Conservation (phyloP, 2,797 vertebrate genomes). For the Peromyscus melanophrys region DNA sequence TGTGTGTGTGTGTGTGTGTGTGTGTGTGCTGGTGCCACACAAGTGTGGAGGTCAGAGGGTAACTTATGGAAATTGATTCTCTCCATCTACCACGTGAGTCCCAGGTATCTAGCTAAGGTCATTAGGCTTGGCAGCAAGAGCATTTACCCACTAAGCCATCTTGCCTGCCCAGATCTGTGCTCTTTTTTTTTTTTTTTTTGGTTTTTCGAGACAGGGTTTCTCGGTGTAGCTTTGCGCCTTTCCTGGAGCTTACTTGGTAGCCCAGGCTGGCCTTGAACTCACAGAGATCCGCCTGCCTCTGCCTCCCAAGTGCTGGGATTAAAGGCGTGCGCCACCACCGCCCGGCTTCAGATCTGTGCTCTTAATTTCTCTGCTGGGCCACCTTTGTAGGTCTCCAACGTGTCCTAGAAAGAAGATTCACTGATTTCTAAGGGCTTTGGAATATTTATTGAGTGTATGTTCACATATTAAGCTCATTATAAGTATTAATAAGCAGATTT, state of each 20-base stretch:
- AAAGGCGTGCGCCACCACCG: too few species aligned
- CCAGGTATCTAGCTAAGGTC: background rate
- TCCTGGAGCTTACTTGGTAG: too few species aligned
- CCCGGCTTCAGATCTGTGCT: background rate
- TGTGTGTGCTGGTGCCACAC: background rate
- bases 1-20: background rate
- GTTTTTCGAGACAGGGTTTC: too few species aligned
- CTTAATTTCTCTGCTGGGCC: background rate
- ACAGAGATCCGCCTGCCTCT: too few species aligned
- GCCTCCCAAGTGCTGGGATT: too few species aligned
- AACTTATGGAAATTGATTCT: background rate
- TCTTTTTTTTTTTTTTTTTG: too few species aligned
- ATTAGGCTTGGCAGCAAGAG: background rate
- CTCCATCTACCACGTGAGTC: background rate
- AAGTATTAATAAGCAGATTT: background rate
- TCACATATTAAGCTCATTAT: background rate
- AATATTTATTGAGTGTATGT: background rate
- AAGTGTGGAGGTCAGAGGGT: background rate
- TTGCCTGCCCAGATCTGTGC: background rate
- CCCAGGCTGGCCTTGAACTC: too few species aligned
- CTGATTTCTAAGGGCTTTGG: constrained; percentile 37
- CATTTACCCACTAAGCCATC: background rate
- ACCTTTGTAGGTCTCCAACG: constrained; percentile 2
- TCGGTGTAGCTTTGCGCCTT: too few species aligned
- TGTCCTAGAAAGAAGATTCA: constrained; percentile 13